Evolutionary conservation across 2,113 vertebrate genomes (phyloP).

Genomic region (Ophthalmotilapia sp.): DNA sequence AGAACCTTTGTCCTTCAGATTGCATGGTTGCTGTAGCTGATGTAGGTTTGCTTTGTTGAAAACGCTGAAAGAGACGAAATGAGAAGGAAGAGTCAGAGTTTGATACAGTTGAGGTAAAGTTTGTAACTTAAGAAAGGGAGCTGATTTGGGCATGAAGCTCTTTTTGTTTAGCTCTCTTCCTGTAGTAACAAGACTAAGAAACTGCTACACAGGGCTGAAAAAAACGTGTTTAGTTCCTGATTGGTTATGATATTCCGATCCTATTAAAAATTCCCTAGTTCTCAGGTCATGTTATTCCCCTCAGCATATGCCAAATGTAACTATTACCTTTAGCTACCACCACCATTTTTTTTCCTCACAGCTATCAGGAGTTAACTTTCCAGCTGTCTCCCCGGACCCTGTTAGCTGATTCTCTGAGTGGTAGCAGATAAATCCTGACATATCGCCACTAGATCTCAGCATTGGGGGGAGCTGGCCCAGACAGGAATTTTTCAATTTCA

Average conservation of each 20-base stretch:
- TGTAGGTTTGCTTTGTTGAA: constrained; percentile 94
- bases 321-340: background rate
- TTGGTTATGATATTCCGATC: background rate
- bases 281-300: background rate
- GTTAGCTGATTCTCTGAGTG: constrained; percentile 48
- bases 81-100: constrained; percentile 39
- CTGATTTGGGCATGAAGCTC: background rate
- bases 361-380: constrained; percentile 34
- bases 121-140: background rate
- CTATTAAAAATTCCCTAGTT: background rate
- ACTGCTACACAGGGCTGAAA: background rate
- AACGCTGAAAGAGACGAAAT: constrained; percentile 73
- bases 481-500: constrained; percentile 64
- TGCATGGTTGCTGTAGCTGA: constrained; percentile 98
- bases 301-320: background rate
- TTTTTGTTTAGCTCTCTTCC: background rate
- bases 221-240: background rate
- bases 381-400: constrained; percentile 31
- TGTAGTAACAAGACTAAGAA: background rate
- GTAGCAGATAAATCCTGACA: constrained; percentile 63
- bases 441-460: constrained; percentile 39
- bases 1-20: constrained; percentile 74
- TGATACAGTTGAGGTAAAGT: background rate
- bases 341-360: background rate
- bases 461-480: constrained; percentile 21